A percentile compares a stretch with the other conserved stretches of the same genome.
Evolutionary conservation across 2,888 invertebrate genomes (phyloP).

Genomic region (Drosophila subquinaria): DNA sequence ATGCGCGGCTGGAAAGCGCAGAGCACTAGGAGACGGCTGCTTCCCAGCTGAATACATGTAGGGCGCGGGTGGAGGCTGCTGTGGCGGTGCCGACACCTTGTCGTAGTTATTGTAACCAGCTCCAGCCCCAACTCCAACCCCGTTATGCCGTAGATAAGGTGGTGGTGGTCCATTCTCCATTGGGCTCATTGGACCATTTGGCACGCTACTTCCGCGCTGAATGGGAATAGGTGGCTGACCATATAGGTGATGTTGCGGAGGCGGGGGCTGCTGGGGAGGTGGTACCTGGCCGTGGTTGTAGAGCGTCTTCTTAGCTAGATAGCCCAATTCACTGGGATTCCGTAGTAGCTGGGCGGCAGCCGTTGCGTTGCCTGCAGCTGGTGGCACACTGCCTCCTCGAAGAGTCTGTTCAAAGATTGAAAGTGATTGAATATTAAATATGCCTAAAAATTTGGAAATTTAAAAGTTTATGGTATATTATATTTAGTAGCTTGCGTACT

Average conservation of each 20-base stretch:
- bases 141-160: conserved; percentile 69
- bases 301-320: conserved; percentile 78
- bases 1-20: conserved; percentile 81
- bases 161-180: conserved; percentile 76
- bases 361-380: conserved; percentile 72
- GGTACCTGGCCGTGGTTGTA: conserved; percentile 76
- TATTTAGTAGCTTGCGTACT: too few relatives aligned
- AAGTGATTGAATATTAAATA: not conserved
- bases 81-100: conserved; percentile 73
- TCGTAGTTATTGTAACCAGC: conserved; percentile 79
- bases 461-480: too few relatives aligned
- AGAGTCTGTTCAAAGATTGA: conserved; percentile 48
- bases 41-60: conserved; percentile 66
- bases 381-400: conserved; percentile 79
- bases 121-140: conserved; percentile 50
- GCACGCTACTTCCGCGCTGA: conserved; percentile 80
- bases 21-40: conserved; percentile 65
- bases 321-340: conserved; percentile 83
- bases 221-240: conserved; percentile 77
- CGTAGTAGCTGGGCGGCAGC: conserved; percentile 68
- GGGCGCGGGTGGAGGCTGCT: conserved; percentile 65
- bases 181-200: conserved; percentile 85
- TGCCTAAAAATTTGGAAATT: too few relatives aligned
- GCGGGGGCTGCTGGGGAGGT: conserved; percentile 63
- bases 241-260: conserved; percentile 69